Base-by-base conservation (phyloP, 2,888 invertebrate species). In the Petrolisthes cinctipes region DNA sequence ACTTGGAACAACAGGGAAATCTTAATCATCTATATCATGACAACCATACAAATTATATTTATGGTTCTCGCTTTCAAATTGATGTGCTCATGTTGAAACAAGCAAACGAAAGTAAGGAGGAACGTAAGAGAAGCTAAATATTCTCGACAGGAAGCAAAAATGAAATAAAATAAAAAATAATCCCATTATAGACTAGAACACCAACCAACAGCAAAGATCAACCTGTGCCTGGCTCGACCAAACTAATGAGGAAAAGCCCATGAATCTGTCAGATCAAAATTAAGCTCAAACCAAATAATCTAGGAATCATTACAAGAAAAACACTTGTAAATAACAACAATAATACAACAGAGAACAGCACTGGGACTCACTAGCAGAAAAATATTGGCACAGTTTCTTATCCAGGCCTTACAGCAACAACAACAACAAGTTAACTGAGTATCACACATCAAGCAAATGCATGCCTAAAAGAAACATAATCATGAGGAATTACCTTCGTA, bases 111-210 rank as follows among this genome's bases (percentile, higher is more conserved):
- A 37, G 53, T 37, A 51, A 79, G 51, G 68, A 85, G 85, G 79
- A 85, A 85, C 75, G 79, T 57, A 86, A 78, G 79, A 82, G 80
- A 86, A 86, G 75, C 81, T 53, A 78, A 82, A 83, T 73, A 86
- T 79, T 68, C 83, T 79, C 76, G 66, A 79, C 82, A 86, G 82
- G 73, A 85, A 78, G 54, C 68, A 86, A 82, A 79, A 83, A 83
- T 83, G 53, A 79, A 79, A 68, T 66, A 82, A 37, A 37, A 81
- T 76, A 37, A 68, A 66, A 68, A 82, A 68, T 61, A 66, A 82
- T 81, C 82, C 83, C 83, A 83, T 86, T 71, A 81, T 84, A 83
- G 87, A 88, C 87, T 88, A 88, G 87, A 88, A 88, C 84, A 88
- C 83, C 87, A 87, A 83, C 83, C 83, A 84, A 76, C 84, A 84